Base-by-base conservation (phyloP, 1,140 invertebrate genomes). In the Pseudomyrmex dendroicus region DNA sequence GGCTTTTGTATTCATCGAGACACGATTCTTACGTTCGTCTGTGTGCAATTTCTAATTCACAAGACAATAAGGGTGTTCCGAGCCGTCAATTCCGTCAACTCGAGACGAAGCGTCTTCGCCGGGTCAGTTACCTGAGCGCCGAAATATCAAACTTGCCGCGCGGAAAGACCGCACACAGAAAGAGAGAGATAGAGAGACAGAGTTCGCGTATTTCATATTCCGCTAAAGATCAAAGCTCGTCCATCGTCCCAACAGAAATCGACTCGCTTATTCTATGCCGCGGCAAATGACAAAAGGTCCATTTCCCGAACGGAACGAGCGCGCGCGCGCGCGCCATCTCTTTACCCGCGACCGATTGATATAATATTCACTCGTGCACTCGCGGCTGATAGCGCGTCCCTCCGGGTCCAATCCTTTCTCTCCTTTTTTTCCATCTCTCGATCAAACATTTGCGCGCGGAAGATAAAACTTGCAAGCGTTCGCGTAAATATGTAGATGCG, bases 251-350 rank as follows among this genome's bases (percentile, higher is more conserved):
- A 59, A n/a, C 44, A 68, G 63, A 48, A 70, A 72, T 80, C 76
- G 64, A 72, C 56, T n/a, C 76, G 76, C 64, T 72, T 80, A 72
- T 80, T 50, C 20, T 46, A 35, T 50, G 66, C 44, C 76, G 66
- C 22, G 76, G 44, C 64, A 80, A 80, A 80, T 78, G 76, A 70
- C 76, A 78, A 78, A 78, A 78, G 76, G 66, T 80, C 76, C 22
- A 59, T 61, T 72, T 80, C 22, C 54, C 66, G 46, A 80, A 80
- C 52, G 63, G 35, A 67, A 67, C 22, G 10, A 67, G 46, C 66
- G 56, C 35, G 35, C 35, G 35, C 35, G 35, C 12, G 35, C 35
- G 35, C 12, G 52, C 59, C 66, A 48, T 7, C 13, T 12, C 56
- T 12, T 35, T 57, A 59, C 54, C 54, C 76, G 66, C 54, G 44